Evolutionary conservation across 2,113 vertebrate genomes (phyloP).

Genomic region (Dipodomys ordii): DNA sequence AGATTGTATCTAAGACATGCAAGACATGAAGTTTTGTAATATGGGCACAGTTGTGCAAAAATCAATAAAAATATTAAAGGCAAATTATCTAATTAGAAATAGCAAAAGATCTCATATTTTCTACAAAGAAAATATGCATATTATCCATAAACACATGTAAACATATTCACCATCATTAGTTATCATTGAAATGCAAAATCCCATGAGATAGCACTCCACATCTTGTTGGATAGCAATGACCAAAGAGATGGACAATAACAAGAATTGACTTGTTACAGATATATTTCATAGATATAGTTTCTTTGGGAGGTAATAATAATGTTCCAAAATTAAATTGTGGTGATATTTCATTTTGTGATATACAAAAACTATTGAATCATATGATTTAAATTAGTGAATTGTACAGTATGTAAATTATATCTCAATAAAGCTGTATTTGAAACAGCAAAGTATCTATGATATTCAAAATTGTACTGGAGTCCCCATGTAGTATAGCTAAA

Average conservation of each 20-base stretch:
- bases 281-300: not conserved
- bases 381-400: not conserved
- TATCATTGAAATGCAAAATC: not conserved
- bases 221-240: not conserved
- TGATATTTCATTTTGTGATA: not conserved
- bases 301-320: not conserved
- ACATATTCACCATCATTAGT: not conserved
- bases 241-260: not conserved
- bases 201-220: not conserved
- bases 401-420: not conserved
- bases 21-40: not conserved
- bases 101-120: not conserved
- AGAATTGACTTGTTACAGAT: not conserved
- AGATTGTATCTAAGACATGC: not conserved
- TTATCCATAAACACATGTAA: not conserved
- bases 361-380: not conserved
- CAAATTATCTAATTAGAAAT: not conserved
- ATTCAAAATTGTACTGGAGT: not conserved
- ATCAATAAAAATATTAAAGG: not conserved
- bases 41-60: not conserved
- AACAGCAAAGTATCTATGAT: not conserved
- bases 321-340: not conserved
- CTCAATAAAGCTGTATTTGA: not conserved
- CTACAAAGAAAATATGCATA: not conserved
- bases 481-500: not conserved